Evolutionary conservation across 2,113 vertebrate species (phyloP), one percentile per base, ranked within the genome.

Genomic region (Parus major): DNA sequence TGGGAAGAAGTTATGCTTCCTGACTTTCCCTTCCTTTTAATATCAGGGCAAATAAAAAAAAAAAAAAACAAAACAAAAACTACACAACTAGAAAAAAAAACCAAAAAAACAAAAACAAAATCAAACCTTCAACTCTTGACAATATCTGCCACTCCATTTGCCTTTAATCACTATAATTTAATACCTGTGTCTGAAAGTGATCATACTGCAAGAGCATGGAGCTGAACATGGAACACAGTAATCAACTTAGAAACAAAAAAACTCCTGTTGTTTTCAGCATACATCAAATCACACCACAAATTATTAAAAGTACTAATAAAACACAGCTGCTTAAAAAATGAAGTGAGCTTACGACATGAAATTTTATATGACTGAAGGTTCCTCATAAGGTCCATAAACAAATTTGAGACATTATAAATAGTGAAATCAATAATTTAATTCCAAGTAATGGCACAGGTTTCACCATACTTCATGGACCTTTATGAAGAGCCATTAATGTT

Each of bases 11-110:
- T 56, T 69, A 52, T 0, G 0, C 73, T 96, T 92, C 81, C 49
- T 91, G 61, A 82, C 57, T 78, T 93, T 76, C 29, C 25, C 18
- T 66, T 86, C 77, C 52, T 73, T 64, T 78, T 68, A 68, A 20
- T 60, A 83, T 36, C 1, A 0, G 6, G 14, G 25, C 4, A 5
- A 71, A 52, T 35, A 6, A 52, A 22, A 36, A 49, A 29, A 21
- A n/a, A 28, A 17, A 22, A 57, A 27, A 14, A 25, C 5, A 6
- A 9, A 12, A 50, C 5, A 24, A 25, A 20, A 39, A 9, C 7
- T 49, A 9, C 8, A 55, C 22, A 55, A 55, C 9, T 4, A 29
- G 5, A n/a, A 33, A 39, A 69, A 42, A 50, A 27, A 24, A 21
- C 31, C 41, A 36, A 55, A 41, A n/a, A n/a, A n/a, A n/a, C n/a